phyloP scores from a whole-genome alignment of 2,113 vertebrate species.

The Thamnophis sirtalis region DNA sequence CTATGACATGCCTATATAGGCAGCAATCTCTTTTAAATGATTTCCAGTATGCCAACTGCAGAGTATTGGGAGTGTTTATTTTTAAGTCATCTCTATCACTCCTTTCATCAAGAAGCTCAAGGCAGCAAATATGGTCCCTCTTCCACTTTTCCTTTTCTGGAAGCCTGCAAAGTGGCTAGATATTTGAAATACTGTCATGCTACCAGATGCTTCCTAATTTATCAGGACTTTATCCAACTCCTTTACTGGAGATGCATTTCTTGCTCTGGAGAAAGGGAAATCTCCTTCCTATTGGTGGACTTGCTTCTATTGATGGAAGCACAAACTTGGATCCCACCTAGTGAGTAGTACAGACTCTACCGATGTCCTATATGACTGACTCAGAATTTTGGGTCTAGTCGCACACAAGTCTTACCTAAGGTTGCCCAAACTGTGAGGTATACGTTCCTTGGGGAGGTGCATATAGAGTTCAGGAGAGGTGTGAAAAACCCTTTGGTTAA shows the following conservation, averaged over 20 bases:
- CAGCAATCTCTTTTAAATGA: neutral
- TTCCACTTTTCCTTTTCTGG: neutral
- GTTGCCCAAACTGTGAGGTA: neutral
- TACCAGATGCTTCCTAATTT: neutral
- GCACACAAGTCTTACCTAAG: neutral
- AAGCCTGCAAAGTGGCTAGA: neutral
- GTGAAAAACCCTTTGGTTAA: neutral
- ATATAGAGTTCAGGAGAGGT: neutral
- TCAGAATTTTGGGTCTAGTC: neutral
- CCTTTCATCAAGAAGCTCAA: neutral
- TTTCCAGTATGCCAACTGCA: neutral
- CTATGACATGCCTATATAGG: neutral
- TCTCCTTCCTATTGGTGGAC: neutral
- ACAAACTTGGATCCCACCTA: neutral
- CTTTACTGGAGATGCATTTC: neutral
- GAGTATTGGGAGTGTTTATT: neutral
- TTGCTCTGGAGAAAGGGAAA: neutral
- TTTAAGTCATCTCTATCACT: neutral
- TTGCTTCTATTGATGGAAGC: neutral
- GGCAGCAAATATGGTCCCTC: neutral
- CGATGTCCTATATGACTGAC: neutral
- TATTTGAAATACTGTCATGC: neutral
- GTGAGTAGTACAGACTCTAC: neutral
- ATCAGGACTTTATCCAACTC: neutral
- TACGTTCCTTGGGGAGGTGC: neutral